Conservation (phyloP, 2,888 invertebrate genomes). For the Nowickia ferox region DNA sequence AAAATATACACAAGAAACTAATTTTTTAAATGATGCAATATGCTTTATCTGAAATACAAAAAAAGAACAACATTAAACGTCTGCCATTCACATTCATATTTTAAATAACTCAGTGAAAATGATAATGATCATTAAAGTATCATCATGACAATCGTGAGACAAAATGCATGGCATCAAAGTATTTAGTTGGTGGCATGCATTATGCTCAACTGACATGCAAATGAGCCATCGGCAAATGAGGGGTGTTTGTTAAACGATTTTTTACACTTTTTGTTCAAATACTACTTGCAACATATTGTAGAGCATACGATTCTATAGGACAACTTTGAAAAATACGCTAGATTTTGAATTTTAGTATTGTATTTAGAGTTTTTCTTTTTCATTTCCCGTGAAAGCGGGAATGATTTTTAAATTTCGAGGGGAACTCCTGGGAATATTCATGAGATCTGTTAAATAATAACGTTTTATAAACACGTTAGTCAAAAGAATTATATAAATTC, state of each 20-base stretch:
- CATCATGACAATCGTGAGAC: constrained; percentile 51
- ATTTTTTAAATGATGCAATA: constrained; percentile 68
- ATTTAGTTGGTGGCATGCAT: constrained; percentile 71
- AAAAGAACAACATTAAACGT: constrained; percentile 19
- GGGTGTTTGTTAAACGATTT: constrained; percentile 39
- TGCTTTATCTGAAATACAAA: constrained; percentile 11
- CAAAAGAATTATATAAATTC: no score
- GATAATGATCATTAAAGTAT: constrained; percentile 50
- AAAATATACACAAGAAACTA: constrained; percentile 56
- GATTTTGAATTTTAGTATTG: no score
- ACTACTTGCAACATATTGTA: background rate
- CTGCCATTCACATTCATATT: constrained; percentile 29
- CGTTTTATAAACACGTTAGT: no score
- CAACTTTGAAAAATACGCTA: no score
- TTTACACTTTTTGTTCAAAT: constrained; percentile 31
- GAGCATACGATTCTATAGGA: no score
- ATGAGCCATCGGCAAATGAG: constrained; percentile 75
- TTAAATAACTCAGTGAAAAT: constrained; percentile 16
- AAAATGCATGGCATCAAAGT: constrained; percentile 76
- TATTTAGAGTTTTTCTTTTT: no score
- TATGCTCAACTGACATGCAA: constrained; percentile 78
- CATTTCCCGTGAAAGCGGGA: no score
- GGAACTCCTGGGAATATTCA: no score
- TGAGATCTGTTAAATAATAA: no score
- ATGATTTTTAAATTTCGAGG: no score